Conservation (phyloP, 2,797 vertebrate genomes). For the Hippopotamyrus pictus region DNA sequence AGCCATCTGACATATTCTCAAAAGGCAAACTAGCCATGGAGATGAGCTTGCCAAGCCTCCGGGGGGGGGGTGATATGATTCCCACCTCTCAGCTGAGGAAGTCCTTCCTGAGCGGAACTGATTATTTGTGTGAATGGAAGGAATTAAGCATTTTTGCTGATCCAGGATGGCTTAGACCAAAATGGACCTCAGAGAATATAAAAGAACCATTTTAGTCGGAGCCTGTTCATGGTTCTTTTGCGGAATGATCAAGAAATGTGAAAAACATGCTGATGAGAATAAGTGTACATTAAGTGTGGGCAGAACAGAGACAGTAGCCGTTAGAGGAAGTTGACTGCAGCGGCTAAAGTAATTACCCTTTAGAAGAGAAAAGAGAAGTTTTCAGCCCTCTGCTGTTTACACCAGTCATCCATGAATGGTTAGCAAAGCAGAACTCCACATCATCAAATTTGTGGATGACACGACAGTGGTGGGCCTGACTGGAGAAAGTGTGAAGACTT, state of each 20-base stretch:
- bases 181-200: neutral
- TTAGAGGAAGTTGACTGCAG: neutral
- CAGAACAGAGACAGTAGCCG: neutral
- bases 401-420: neutral
- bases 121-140: constrained; percentile 7
- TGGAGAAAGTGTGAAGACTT: neutral
- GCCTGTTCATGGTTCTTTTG: neutral
- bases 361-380: neutral
- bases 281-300: neutral
- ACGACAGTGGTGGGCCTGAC: neutral
- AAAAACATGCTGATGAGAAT: neutral
- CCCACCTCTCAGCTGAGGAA: neutral
- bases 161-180: neutral
- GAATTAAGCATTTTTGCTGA: neutral
- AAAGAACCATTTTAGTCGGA: neutral
- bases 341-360: neutral
- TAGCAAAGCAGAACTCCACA: neutral
- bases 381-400: neutral
- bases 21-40: neutral
- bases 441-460: neutral
- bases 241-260: neutral
- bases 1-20: neutral
- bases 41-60: neutral
- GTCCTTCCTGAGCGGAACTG: neutral
- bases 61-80: neutral